These are phyloP conservation scores for Epinephelus malabaricus DNA, from an alignment of 2,797 vertebrate genomes.

Conservation along the genomic window DNA sequence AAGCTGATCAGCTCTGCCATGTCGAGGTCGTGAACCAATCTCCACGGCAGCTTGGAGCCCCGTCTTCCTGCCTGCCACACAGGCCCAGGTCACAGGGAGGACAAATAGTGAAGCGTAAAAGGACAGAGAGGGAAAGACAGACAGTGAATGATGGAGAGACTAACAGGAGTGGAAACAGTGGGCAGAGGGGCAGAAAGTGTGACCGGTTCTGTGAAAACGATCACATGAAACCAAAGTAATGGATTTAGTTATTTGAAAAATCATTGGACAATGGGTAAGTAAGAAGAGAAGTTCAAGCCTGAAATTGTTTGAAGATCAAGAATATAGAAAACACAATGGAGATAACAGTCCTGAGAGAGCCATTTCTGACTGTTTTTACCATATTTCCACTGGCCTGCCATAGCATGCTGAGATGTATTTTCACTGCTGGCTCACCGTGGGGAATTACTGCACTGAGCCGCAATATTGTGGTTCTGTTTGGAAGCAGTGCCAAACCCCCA, in stretches of 20 bases:
- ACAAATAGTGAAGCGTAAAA: conserved; percentile 47
- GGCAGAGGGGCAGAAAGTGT: conserved; percentile 41
- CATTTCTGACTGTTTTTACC: background rate
- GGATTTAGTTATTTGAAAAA: conserved; percentile 32
- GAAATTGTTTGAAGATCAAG: conserved; percentile 49
- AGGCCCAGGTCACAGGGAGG: conserved; percentile 55
- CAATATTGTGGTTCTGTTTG: conserved; percentile 26
- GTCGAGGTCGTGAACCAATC: conserved; percentile 66
- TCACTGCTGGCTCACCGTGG: conserved; percentile 30
- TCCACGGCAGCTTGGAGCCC: conserved; percentile 28
- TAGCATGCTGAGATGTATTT: conserved; percentile 34
- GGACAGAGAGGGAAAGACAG: conserved; percentile 24
- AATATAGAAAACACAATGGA: conserved; percentile 17
- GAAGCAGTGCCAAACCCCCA: conserved; percentile 8
- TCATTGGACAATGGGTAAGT: conserved; percentile 32
- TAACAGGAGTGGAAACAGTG: conserved; percentile 39
- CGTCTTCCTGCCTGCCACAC: conserved; percentile 18
- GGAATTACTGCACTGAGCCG: conserved; percentile 42
- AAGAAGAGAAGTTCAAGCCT: conserved; percentile 44
- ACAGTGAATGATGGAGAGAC: conserved; percentile 52
- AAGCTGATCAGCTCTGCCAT: conserved; percentile 57
- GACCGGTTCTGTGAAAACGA: conserved; percentile 23
- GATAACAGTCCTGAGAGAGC: conserved; percentile 19
- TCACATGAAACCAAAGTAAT: conserved; percentile 47
- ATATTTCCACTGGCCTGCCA: conserved; percentile 7